These are phyloP conservation scores for Parnassius mnemosyne DNA, from an alignment of 2,888 invertebrate species.

Conservation along the genomic window DNA sequence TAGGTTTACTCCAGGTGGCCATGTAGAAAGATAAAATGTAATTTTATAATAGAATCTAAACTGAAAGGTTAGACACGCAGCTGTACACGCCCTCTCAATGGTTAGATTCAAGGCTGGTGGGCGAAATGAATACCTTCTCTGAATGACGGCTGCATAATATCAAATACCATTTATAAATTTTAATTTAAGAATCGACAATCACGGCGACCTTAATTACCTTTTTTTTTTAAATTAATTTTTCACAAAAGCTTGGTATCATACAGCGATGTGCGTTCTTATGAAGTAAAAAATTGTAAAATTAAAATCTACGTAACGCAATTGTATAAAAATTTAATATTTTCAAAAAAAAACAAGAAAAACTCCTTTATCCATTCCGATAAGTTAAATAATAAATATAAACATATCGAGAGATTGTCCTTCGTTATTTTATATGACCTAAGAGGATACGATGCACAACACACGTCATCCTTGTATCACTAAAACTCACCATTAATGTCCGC, in stretches of 20 bases:
- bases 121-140: slow-evolving; percentile 56
- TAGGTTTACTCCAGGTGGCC: background rate
- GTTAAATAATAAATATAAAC: too few relatives aligned
- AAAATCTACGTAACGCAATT: too few relatives aligned
- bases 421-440: slow-evolving; percentile 7
- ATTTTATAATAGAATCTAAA: background rate
- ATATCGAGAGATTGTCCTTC: too few relatives aligned
- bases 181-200: slow-evolving; percentile 33
- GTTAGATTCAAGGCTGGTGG: slow-evolving; percentile 58
- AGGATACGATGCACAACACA: slow-evolving; percentile 32
- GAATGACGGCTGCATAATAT: slow-evolving; percentile 48
- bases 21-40: too few relatives aligned
- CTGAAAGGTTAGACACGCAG: slow-evolving; percentile 49
- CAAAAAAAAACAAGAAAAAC: too few relatives aligned
- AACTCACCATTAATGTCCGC: slow-evolving; percentile 73
- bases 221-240: background rate
- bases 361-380: too few relatives aligned
- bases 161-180: slow-evolving; percentile 49
- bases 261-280: too few relatives aligned
- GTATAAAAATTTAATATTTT: too few relatives aligned
- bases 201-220: slow-evolving; percentile 4
- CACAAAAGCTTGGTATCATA: background rate
- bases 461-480: slow-evolving; percentile 46
- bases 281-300: too few relatives aligned
- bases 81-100: slow-evolving; percentile 52